Conservation (phyloP, 2,888 invertebrate species). For the Tineola bisselliella region DNA sequence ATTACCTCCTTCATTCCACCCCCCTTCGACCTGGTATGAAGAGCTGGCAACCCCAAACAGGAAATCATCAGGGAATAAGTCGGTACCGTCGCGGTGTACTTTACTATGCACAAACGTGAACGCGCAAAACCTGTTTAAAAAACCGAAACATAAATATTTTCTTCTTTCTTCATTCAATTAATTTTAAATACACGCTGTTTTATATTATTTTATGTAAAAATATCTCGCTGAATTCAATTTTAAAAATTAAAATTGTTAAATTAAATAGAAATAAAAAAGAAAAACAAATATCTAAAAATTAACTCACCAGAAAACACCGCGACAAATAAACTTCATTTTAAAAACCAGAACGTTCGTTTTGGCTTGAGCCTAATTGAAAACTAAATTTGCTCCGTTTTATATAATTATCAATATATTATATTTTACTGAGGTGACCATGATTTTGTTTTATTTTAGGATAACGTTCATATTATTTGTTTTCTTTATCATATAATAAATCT, state of each 20-base stretch:
- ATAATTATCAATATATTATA: neutral
- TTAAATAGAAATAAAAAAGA: too few relatives aligned
- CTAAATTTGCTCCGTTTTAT: neutral
- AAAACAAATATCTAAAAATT: too few relatives aligned
- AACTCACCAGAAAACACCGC: neutral
- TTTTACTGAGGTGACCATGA: neutral
- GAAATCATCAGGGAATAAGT: neutral
- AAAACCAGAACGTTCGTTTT: neutral
- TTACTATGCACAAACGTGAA: neutral
- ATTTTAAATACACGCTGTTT: too few relatives aligned
- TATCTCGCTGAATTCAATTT: too few relatives aligned
- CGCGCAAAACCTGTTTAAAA: neutral
- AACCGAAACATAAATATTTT: neutral
- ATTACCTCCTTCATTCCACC: constrained; percentile 8
- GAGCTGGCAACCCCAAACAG: neutral
- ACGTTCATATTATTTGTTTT: too few relatives aligned
- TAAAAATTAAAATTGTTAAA: too few relatives aligned
- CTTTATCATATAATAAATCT: too few relatives aligned
- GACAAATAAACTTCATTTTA: neutral
- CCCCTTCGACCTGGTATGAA: constrained; percentile 9
- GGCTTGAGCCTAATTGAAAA: neutral
- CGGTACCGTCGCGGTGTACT: neutral
- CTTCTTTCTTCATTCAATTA: neutral
- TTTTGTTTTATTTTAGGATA: neutral
- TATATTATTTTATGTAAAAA: too few relatives aligned